Evolutionary conservation across 2,888 invertebrate species (phyloP).

Genomic region (Byasa hedistus): DNA sequence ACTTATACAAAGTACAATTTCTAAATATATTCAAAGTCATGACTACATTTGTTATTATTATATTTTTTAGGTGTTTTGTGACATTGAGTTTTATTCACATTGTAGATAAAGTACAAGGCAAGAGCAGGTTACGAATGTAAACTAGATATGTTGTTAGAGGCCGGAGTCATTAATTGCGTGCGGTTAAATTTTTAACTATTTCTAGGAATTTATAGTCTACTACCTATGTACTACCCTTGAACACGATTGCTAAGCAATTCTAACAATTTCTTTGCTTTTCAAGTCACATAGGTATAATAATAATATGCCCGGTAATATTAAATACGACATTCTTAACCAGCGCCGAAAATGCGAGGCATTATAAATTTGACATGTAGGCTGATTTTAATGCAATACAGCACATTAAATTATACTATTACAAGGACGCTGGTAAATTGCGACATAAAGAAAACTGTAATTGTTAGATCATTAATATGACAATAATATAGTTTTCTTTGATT

Average conservation of each 20-base stretch:
- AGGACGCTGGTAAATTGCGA: too few relatives aligned
- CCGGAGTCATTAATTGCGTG: neutral
- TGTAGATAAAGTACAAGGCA: slow-evolving; percentile 15
- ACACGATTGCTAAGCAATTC: neutral
- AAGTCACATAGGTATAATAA: too few relatives aligned
- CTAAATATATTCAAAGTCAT: neutral
- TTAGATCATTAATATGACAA: too few relatives aligned
- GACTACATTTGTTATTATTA: neutral
- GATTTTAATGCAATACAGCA: too few relatives aligned
- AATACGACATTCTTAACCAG: too few relatives aligned
- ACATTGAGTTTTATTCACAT: slow-evolving; percentile 11
- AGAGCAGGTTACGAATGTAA: neutral
- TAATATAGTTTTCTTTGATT: too few relatives aligned
- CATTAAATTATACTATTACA: too few relatives aligned
- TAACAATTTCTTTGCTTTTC: neutral
- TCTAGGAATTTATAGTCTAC: slow-evolving; percentile 3
- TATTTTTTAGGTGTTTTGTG: neutral
- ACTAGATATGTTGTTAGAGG: neutral
- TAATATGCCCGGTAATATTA: too few relatives aligned
- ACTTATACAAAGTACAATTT: neutral
- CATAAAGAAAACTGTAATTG: too few relatives aligned
- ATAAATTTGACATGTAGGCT: too few relatives aligned
- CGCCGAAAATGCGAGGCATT: too few relatives aligned
- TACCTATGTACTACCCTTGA: neutral
- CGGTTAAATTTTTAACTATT: slow-evolving; percentile 9